Conservation (phyloP, 2,888 invertebrate genomes). For the Nemotelus pantherinus region DNA sequence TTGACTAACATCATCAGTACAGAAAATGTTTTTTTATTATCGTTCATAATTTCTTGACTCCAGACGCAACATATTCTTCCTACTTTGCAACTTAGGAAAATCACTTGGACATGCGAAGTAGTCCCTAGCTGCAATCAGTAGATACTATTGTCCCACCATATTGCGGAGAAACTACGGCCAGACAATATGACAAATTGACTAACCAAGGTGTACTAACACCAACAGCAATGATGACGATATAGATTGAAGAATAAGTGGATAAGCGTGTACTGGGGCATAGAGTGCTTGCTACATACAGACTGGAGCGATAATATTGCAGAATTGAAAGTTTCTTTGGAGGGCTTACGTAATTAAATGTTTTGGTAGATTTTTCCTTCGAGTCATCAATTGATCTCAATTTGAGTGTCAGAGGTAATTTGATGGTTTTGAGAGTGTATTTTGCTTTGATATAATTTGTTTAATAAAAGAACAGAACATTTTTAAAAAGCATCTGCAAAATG, state of each 20-base stretch:
- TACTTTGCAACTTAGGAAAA: too few relatives aligned
- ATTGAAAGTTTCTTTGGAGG: neutral
- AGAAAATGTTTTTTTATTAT: neutral
- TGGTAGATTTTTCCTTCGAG: neutral
- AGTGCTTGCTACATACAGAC: too few relatives aligned
- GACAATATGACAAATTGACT: conserved; percentile 3
- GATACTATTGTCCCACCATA: too few relatives aligned
- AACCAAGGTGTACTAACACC: neutral
- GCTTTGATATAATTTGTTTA: too few relatives aligned
- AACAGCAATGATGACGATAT: neutral
- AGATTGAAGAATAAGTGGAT: conserved; percentile 33
- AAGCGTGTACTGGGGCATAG: neutral
- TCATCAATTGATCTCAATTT: conserved; percentile 23
- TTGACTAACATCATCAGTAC: conserved; percentile 10
- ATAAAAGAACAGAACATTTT: too few relatives aligned
- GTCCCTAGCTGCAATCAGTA: too few relatives aligned
- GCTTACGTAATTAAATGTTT: neutral
- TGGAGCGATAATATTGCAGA: too few relatives aligned
- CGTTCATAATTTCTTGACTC: neutral
- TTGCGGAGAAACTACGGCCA: neutral
- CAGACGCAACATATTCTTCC: neutral
- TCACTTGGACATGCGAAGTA: too few relatives aligned
- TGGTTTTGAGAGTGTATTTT: neutral
- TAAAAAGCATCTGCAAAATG: too few relatives aligned
- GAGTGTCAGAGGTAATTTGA: conserved; percentile 29